Percentiles rank a stretch among this genome's conserved stretches.
Conservation (phyloP, 2,888 invertebrate genomes). For the Drosophila merina region DNA sequence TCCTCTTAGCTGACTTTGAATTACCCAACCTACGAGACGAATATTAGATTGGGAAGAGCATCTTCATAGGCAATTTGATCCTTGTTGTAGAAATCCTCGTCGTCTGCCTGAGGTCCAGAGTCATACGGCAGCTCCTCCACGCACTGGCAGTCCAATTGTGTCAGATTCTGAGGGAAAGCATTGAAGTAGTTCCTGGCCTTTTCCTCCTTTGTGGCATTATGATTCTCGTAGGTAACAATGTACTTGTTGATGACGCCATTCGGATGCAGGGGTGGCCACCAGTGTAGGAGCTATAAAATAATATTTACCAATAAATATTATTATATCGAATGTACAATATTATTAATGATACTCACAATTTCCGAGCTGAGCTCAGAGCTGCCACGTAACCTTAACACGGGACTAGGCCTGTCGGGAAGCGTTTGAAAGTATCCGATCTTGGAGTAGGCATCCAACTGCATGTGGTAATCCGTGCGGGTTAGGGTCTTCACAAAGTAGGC, state of each 20-base stretch:
- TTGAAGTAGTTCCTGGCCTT: constrained; percentile 45
- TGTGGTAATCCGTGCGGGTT: constrained; percentile 90
- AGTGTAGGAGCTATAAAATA: constrained; percentile 67
- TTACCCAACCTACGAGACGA: constrained; percentile 70
- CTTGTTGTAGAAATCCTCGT: constrained; percentile 73
- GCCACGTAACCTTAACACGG: constrained; percentile 74
- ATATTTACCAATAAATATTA: no score
- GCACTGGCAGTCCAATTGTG: constrained; percentile 59
- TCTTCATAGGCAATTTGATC: constrained; percentile 70
- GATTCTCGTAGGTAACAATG: constrained; percentile 57
- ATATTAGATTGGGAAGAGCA: constrained; percentile 74
- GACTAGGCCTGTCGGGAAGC: constrained; percentile 84
- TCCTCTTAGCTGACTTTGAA: not conserved
- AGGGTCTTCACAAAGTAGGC: constrained; percentile 97
- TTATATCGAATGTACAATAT: no score
- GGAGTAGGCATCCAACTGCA: constrained; percentile 90
- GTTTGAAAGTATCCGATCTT: constrained; percentile 92
- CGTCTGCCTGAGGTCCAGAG: constrained; percentile 74
- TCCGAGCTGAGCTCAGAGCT: constrained; percentile 70
- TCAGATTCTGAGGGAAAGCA: constrained; percentile 7
- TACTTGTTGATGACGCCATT: constrained; percentile 80
- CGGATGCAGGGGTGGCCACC: constrained; percentile 81
- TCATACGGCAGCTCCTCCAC: constrained; percentile 48
- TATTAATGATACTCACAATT: constrained; percentile 65
- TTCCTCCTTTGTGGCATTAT: constrained; percentile 43